These are phyloP conservation scores for Netelia inedita DNA, from an alignment of 2,888 invertebrate genomes.

Conservation along the genomic window DNA sequence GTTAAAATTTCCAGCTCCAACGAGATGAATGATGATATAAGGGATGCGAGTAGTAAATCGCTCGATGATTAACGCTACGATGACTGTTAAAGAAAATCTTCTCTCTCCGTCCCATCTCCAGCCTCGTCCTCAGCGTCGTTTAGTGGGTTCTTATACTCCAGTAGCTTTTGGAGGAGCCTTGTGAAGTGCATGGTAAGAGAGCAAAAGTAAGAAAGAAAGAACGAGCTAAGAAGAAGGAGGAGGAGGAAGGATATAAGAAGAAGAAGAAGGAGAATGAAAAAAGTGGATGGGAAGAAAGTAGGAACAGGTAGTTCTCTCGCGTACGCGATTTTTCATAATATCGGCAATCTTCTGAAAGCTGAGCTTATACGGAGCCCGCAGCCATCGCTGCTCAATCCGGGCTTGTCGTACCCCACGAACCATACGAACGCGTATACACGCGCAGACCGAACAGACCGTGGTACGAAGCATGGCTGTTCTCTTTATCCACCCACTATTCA, in stretches of 20 bases:
- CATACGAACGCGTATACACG: not conserved
- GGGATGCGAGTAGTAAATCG: constrained; percentile 28
- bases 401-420: constrained; percentile 14
- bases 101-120: constrained; percentile 12
- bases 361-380: constrained; percentile 19
- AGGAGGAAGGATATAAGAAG: not conserved
- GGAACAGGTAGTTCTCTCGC: constrained; percentile 49
- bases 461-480: constrained; percentile 49
- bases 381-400: constrained; percentile 56
- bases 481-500: constrained; percentile 66
- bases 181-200: constrained; percentile 31
- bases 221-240: not conserved
- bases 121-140: constrained; percentile 2
- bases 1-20: not conserved
- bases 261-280: constrained; percentile 5
- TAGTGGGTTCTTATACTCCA: constrained; percentile 48
- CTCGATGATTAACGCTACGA: constrained; percentile 41
- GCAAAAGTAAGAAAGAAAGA: not conserved
- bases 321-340: constrained; percentile 67
- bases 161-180: constrained; percentile 39
- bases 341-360: constrained; percentile 62
- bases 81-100: constrained; percentile 47
- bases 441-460: constrained; percentile 10
- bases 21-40: constrained; percentile 14
- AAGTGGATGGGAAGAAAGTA: constrained; percentile 13